These are phyloP conservation scores for Aphelenchoides avenae DNA, from an alignment of 1,140 invertebrate genomes.

Conservation along the genomic window DNA sequence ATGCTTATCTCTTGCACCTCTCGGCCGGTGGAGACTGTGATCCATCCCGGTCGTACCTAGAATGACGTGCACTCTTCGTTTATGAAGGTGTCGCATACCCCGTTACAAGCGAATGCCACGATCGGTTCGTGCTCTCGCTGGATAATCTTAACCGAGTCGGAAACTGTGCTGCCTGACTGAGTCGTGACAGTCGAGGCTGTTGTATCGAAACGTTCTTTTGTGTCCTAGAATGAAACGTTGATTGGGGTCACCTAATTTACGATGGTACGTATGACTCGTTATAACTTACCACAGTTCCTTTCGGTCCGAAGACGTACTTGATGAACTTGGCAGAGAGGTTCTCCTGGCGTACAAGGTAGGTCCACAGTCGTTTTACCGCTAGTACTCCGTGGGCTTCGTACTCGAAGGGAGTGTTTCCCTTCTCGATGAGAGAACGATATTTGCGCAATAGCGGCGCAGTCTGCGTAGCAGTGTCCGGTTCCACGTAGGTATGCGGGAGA, in stretches of 20 bases:
- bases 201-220: background rate
- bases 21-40: conserved; percentile 85
- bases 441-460: conserved; percentile 79
- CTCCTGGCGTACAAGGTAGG: conserved; percentile 85
- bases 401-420: conserved; percentile 89
- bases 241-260: conserved; percentile 19
- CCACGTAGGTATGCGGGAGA: conserved; percentile 61
- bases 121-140: conserved; percentile 99
- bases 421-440: conserved; percentile 83
- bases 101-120: conserved; percentile 89
- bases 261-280: too few species aligned
- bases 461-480: background rate
- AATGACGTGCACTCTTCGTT: conserved; percentile 22
- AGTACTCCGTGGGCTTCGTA: conserved; percentile 61
- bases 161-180: conserved; percentile 3
- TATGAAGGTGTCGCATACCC: conserved; percentile 51
- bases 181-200: background rate
- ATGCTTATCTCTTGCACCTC: conserved; percentile 98
- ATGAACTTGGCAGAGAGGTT: conserved; percentile 89
- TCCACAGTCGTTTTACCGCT: conserved; percentile 76
- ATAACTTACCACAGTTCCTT: conserved; percentile 45
- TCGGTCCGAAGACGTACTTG: conserved; percentile 82
- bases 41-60: conserved; percentile 73
- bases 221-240: conserved; percentile 18
- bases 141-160: conserved; percentile 78